These are phyloP conservation scores for Pelusios castaneus DNA, from an alignment of 2,113 vertebrate genomes.

Conservation along the genomic window DNA sequence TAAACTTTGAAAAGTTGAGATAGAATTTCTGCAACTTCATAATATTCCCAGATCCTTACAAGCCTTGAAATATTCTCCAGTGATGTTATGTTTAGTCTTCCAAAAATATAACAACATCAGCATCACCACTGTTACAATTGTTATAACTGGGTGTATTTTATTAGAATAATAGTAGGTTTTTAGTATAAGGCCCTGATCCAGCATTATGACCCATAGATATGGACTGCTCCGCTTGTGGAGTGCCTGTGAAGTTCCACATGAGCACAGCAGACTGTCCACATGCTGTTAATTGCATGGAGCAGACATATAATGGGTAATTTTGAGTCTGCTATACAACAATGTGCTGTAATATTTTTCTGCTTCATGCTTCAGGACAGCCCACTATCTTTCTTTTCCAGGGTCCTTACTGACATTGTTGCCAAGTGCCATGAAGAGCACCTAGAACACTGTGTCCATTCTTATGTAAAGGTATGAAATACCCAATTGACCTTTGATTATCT, in stretches of 20 bases:
- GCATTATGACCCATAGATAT: background rate
- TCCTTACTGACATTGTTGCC: constrained; percentile 90
- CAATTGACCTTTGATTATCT: background rate
- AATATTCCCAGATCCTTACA: background rate
- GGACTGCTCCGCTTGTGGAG: background rate
- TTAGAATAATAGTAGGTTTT: background rate
- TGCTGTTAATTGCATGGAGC: background rate
- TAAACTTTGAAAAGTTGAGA: background rate
- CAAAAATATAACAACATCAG: background rate
- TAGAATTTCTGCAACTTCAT: background rate
- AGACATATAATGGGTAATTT: background rate
- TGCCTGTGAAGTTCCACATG: background rate
- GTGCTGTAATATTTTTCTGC: background rate
- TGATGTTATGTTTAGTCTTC: background rate
- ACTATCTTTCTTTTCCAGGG: constrained; percentile 78
- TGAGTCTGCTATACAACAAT: background rate
- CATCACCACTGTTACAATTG: background rate
- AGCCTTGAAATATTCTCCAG: background rate
- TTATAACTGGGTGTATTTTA: background rate
- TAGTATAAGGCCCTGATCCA: rapidly evolving
- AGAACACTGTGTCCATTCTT: constrained; percentile 90
- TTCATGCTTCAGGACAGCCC: background rate
- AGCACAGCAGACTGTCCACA: background rate
- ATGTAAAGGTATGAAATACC: constrained; percentile 85
- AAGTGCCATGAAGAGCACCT: constrained; percentile 96